phyloP scores from a whole-genome alignment of 2,113 vertebrate genomes.

The Macquaria ambigua region DNA sequence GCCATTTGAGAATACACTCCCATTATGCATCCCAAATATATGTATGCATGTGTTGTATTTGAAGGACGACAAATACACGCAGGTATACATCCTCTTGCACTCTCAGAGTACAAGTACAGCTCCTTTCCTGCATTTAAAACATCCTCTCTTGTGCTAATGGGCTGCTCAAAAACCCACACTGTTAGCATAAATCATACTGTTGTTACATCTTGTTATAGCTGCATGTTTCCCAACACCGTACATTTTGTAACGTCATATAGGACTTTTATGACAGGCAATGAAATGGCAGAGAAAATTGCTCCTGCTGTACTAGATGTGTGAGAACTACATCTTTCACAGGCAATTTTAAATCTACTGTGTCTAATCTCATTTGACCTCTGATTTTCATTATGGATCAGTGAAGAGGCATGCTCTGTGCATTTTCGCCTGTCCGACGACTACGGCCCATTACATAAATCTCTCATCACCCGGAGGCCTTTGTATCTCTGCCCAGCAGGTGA shows the following conservation, averaged over 20 bases:
- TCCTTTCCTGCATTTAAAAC: conserved; percentile 1
- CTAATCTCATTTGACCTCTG: conserved; percentile 42
- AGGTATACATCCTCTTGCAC: background rate
- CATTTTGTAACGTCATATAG: background rate
- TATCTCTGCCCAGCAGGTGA: conserved; percentile 47
- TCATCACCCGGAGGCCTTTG: conserved; percentile 52
- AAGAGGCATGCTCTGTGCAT: conserved; percentile 28
- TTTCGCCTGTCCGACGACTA: conserved; percentile 32
- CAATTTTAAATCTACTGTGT: conserved; percentile 14
- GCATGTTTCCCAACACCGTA: background rate
- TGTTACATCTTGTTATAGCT: background rate
- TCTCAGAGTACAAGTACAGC: conserved; percentile 1
- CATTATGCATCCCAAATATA: conserved; percentile 17
- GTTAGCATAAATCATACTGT: background rate
- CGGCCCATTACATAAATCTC: conserved; percentile 48
- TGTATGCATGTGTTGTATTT: conserved; percentile 25
- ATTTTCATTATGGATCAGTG: conserved; percentile 34
- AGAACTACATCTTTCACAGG: conserved; percentile 17
- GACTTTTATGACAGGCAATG: conserved; percentile 6
- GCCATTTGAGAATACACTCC: conserved; percentile 30
- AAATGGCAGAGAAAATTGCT: background rate
- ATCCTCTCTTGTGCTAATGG: background rate
- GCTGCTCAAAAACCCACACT: conserved; percentile 32
- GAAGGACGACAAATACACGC: conserved; percentile 8
- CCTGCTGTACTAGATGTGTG: background rate